These are phyloP conservation scores for Catagonus wagneri DNA, from an alignment of 2,113 vertebrate species.

Conservation along the genomic window DNA sequence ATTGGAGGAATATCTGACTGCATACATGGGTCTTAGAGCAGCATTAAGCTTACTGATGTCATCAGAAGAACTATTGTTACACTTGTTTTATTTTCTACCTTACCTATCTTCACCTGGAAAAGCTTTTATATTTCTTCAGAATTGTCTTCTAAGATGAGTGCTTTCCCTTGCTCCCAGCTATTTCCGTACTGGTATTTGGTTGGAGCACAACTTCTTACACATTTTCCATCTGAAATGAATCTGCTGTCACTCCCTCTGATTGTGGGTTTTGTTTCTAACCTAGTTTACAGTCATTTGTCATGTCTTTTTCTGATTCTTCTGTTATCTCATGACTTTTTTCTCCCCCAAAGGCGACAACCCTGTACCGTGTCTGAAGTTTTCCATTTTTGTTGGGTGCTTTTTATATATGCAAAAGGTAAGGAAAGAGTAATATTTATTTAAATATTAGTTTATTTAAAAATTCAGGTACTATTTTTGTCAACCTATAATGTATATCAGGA, in stretches of 20 bases:
- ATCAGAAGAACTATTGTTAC: not conserved
- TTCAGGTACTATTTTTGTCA: not conserved
- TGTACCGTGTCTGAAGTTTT: conserved; percentile 96
- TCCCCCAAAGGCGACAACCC: conserved; percentile 91
- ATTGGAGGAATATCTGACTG: not conserved
- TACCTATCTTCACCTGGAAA: not conserved
- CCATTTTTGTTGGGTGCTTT: conserved; percentile 97
- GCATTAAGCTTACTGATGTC: not conserved
- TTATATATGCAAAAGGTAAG: conserved; percentile 97
- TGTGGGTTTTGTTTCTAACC: conserved; percentile 24
- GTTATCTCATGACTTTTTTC: conserved; percentile 67
- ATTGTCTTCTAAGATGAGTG: not conserved
- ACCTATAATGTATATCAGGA: not conserved
- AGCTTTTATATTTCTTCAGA: not conserved
- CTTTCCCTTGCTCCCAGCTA: not conserved
- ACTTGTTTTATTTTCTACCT: conserved; percentile 1
- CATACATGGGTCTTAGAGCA: not conserved
- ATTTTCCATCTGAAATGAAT: not conserved
- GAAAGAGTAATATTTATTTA: conserved; percentile 30
- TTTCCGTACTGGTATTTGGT: not conserved
- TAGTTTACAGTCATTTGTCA: not conserved
- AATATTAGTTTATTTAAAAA: conserved; percentile 33
- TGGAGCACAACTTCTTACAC: not conserved
- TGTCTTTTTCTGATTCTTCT: conserved; percentile 47
- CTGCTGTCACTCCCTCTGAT: not conserved